Percentiles rank a stretch among this genome's conserved stretches.
Evolutionary conservation across 2,113 vertebrate genomes (phyloP).

Genomic region (Fulica atra): DNA sequence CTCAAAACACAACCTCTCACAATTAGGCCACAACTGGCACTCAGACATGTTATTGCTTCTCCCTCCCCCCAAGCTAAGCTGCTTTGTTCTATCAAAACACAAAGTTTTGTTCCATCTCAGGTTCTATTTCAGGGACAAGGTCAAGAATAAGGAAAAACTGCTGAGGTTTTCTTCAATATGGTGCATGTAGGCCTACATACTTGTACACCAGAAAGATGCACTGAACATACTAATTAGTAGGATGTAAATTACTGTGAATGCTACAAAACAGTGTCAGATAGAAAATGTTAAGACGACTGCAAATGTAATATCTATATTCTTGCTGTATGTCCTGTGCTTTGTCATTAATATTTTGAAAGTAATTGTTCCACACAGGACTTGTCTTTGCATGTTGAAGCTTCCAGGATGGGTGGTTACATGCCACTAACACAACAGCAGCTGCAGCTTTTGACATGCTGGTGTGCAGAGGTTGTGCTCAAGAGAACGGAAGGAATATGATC

Average conservation of each 20-base stretch:
- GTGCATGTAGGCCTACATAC: neutral
- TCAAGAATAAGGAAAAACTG: accelerated
- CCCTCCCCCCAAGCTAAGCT: neutral
- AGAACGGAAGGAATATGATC: neutral
- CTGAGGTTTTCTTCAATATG: neutral
- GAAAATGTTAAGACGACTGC: neutral
- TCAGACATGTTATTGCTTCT: neutral
- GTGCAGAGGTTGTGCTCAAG: neutral
- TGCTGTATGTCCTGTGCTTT: neutral
- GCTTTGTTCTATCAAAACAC: too few species aligned
- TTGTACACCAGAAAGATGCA: neutral
- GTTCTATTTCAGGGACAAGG: neutral
- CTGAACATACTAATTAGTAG: neutral
- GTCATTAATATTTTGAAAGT: neutral
- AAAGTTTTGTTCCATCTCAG: neutral
- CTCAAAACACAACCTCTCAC: neutral
- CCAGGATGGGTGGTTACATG: neutral
- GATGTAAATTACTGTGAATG: neutral
- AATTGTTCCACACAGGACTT: neutral
- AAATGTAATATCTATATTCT: neutral
- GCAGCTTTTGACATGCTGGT: neutral
- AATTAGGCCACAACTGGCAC: neutral
- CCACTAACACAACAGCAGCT: neutral
- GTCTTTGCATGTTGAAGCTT: neutral
- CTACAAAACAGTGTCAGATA: neutral